Percentiles rank a stretch among this genome's conserved stretches.
phyloP scores from a whole-genome alignment of 2,113 vertebrate species.

The Antechinus stuartii region DNA sequence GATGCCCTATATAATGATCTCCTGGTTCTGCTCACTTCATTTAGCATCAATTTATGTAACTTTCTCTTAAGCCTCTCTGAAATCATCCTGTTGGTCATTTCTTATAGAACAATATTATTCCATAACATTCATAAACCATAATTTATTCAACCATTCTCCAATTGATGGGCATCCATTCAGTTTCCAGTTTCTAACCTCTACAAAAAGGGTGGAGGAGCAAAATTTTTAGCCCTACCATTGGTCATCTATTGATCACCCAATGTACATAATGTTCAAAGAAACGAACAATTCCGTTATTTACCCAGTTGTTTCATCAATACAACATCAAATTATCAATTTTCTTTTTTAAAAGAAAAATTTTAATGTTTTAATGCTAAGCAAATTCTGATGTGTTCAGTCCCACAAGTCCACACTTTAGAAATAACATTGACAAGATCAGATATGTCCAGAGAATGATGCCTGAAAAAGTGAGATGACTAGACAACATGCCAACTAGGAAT shows the following conservation, averaged over 20 bases:
- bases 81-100: too few relatives aligned
- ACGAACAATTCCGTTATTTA: background rate
- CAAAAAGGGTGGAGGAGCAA: background rate
- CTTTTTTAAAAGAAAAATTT: background rate
- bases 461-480: background rate
- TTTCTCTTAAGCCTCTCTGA: too few relatives aligned
- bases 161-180: too few relatives aligned
- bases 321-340: background rate
- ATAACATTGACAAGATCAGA: background rate
- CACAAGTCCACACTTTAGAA: background rate
- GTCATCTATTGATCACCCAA: background rate
- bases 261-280: background rate
- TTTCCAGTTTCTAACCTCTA: too few relatives aligned
- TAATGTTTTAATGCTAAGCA: background rate
- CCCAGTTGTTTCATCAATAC: background rate
- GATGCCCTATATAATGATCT: too few relatives aligned
- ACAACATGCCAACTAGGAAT: background rate
- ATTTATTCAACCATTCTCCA: too few relatives aligned
- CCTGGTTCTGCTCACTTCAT: too few relatives aligned
- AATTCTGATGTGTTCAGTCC: background rate
- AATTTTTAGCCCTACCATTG: background rate
- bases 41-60: too few relatives aligned
- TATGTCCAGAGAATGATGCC: background rate
- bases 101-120: too few relatives aligned
- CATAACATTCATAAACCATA: too few relatives aligned